Percentiles rank a stretch among this genome's conserved stretches.
These are phyloP conservation scores for Lumbricus terrestris DNA, from an alignment of 2,888 invertebrate genomes.

Conservation along the genomic window DNA sequence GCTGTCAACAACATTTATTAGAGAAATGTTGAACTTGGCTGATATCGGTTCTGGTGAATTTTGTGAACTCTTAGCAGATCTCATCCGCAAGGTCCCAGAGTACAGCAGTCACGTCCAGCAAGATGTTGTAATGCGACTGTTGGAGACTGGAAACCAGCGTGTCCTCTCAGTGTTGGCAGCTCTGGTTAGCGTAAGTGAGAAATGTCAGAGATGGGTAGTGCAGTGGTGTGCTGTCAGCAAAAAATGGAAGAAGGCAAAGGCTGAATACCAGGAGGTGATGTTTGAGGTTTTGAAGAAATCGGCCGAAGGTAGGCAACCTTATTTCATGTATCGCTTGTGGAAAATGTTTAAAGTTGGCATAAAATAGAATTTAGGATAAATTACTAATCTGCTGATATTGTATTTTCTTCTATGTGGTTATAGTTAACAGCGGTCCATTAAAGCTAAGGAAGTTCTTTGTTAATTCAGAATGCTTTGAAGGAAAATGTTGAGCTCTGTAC, in stretches of 20 bases:
- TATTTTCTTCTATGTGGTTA: background rate
- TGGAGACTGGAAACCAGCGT: background rate
- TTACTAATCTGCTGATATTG: background rate
- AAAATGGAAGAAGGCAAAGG: background rate
- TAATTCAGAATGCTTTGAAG: background rate
- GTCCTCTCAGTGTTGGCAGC: conserved; percentile 5
- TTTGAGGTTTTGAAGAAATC: background rate
- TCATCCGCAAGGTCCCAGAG: background rate
- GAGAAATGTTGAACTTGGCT: background rate
- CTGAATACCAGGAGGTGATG: background rate
- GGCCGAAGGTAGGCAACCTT: background rate
- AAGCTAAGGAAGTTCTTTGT: background rate
- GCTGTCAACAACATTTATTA: background rate
- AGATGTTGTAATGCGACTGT: background rate
- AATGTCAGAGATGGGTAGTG: background rate
- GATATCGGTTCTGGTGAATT: background rate
- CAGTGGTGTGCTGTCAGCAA: background rate
- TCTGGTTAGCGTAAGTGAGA: background rate
- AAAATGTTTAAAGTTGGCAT: background rate
- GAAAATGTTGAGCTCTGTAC: background rate
- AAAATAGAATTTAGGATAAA: background rate
- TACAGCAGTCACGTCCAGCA: background rate
- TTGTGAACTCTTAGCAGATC: background rate
- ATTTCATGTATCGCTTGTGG: background rate
- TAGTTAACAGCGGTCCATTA: background rate